phyloP scores from a whole-genome alignment of 2,113 vertebrate species.

The Ceratotherium simum region DNA sequence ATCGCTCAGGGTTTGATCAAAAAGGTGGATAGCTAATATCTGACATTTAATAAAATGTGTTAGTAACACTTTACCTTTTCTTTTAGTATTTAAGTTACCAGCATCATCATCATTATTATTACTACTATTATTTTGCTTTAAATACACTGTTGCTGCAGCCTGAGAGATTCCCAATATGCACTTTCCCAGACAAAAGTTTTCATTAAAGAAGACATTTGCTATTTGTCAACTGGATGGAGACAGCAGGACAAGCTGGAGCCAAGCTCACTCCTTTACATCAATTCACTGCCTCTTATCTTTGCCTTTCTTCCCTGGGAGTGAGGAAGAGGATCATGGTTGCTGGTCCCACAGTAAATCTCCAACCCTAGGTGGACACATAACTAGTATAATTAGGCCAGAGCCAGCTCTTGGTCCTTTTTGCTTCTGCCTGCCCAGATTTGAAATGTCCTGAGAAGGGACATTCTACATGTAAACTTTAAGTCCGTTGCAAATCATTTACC shows the following conservation, averaged over 20 bases:
- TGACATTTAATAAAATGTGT: conserved; percentile 9
- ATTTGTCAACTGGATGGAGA: neutral
- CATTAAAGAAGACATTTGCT: neutral
- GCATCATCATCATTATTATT: neutral
- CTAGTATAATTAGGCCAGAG: neutral
- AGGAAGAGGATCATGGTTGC: neutral
- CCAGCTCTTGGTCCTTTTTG: neutral
- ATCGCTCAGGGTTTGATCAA: neutral
- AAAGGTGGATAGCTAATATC: neutral
- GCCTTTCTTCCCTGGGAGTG: neutral
- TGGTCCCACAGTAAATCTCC: neutral
- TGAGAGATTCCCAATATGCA: neutral
- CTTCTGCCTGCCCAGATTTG: neutral
- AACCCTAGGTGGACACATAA: neutral
- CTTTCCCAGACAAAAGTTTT: neutral
- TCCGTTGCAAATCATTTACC: conserved; percentile 8
- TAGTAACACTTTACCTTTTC: neutral
- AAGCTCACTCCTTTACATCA: neutral
- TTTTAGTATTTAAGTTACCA: neutral
- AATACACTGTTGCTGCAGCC: neutral
- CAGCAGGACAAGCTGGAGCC: neutral
- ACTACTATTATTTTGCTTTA: neutral
- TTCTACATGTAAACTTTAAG: neutral
- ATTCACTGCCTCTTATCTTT: neutral
- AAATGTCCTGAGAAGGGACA: neutral